Evolutionary conservation across 2,888 invertebrate genomes (phyloP), one percentile per base, ranked within the genome.

Genomic region (Habrosyne pyritoides): DNA sequence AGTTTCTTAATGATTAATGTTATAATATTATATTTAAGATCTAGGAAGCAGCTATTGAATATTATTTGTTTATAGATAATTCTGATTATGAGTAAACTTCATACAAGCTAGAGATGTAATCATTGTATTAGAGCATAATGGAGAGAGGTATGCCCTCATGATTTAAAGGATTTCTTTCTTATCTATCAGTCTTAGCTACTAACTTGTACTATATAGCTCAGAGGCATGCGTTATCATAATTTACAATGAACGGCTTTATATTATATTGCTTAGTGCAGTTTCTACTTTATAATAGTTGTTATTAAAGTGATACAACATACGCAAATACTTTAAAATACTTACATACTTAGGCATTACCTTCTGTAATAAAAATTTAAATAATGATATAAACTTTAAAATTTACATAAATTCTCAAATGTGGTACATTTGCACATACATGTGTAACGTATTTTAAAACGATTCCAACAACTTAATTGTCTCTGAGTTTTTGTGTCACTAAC

Each of bases 81-180:
- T 21, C 2, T 21, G 47, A 47, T 47, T 22, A 22, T 22, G 22
- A 12, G 47, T 47, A 47, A 47, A 47, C 26, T 26, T 8, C 18
- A 18, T 42, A 42, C 18, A 42, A 42, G 42, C 8, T 18, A 18
- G 18, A 42, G 42, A 14, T 49, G 48, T 49, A n/a, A 14, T 49
- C 14, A 24, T 48, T 14, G 48, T 49, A 28, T 22, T 42, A 42
- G 18, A 42, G 42, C 18, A 50, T 21, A 28, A 28, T 18, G 7
- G 28, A 28, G 26, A 14, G 28, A 49, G 21, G 26, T 26, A 26
- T 26, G 26, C 30, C 28, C 28, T 14, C 54, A 51, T 50, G 56
- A 49, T 49, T 60, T 53, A 50, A 24, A 50, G 54, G 57, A 55
- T 57, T 60, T 57, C 26, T 55, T 54, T 54, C 60, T 60, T 60